phyloP scores from a whole-genome alignment of 2,888 invertebrate species.

The Lapara coniferarum region DNA sequence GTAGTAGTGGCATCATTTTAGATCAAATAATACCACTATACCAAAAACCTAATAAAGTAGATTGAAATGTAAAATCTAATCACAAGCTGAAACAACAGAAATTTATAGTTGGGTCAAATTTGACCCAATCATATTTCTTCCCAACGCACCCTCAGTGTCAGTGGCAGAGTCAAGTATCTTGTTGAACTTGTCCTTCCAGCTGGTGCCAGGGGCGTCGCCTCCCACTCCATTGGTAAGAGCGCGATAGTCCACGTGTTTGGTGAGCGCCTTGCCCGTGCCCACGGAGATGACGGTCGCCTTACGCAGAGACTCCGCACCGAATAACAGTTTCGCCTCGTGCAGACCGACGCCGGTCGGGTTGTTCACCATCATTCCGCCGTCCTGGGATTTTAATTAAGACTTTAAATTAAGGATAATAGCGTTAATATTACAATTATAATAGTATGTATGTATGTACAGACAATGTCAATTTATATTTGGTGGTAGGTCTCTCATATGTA shows the following conservation, averaged over 20 bases:
- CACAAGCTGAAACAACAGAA: too few species aligned
- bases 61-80: too few species aligned
- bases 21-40: too few species aligned
- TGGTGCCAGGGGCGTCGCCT: slow-evolving; percentile 61
- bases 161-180: slow-evolving; percentile 93
- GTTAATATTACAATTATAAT: too few species aligned
- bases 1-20: too few species aligned
- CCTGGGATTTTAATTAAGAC: slow-evolving; percentile 66
- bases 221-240: slow-evolving; percentile 20
- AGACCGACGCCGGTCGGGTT: slow-evolving; percentile 95
- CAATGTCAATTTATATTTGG: too few species aligned
- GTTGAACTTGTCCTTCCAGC: slow-evolving; percentile 91
- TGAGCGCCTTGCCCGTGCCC: slow-evolving; percentile 87
- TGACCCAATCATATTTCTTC: not conserved
- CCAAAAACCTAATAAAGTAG: too few species aligned
- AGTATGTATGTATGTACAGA: too few species aligned
- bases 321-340: slow-evolving; percentile 93
- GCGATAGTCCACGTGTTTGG: slow-evolving; percentile 36
- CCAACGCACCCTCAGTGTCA: slow-evolving; percentile 89
- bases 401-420: too few species aligned
- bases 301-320: slow-evolving; percentile 89
- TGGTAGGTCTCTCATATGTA: too few species aligned
- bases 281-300: slow-evolving; percentile 89
- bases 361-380: slow-evolving; percentile 93
- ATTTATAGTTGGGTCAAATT: not conserved